A percentile compares a stretch with the other conserved stretches of the same genome.
Conservation (phyloP, 2,113 vertebrate species). For the Tringa solitaria region DNA sequence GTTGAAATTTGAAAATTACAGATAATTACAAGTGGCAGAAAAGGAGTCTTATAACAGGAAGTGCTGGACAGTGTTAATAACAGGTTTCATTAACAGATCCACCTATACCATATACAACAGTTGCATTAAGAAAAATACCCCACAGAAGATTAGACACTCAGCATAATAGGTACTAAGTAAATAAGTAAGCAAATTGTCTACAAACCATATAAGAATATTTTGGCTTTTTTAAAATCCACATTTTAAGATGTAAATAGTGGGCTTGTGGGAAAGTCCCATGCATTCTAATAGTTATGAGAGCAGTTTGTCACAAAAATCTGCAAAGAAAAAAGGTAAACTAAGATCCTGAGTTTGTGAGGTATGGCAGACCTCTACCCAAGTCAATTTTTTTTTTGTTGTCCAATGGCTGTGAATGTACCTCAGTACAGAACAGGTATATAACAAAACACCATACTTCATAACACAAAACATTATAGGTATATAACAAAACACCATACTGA, state of each 20-base stretch:
- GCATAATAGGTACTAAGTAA: neutral
- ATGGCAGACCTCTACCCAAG: neutral
- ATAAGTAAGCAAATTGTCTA: neutral
- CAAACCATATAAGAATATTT: neutral
- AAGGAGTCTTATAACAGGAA: constrained; percentile 41
- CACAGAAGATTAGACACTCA: neutral
- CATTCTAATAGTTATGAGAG: neutral
- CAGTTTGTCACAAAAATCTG: neutral
- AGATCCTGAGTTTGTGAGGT: neutral
- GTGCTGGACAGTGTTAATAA: constrained; percentile 14
- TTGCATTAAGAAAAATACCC: neutral
- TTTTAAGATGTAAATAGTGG: neutral
- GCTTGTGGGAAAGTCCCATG: neutral
- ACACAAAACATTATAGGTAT: no score
- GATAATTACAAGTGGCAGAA: constrained; percentile 8
- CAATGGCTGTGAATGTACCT: neutral
- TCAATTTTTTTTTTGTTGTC: neutral
- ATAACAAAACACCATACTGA: neutral
- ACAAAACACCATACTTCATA: no score
- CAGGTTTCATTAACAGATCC: constrained; percentile 5
- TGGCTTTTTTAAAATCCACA: neutral
- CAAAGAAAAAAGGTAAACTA: neutral
- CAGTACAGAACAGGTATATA: neutral
- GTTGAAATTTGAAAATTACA: constrained; percentile 39
- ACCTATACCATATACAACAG: neutral